Percentiles rank a stretch among this genome's conserved stretches.
These are phyloP conservation scores for Pristionchus mayeri DNA, from an alignment of 2,888 invertebrate species.

Conservation along the genomic window DNA sequence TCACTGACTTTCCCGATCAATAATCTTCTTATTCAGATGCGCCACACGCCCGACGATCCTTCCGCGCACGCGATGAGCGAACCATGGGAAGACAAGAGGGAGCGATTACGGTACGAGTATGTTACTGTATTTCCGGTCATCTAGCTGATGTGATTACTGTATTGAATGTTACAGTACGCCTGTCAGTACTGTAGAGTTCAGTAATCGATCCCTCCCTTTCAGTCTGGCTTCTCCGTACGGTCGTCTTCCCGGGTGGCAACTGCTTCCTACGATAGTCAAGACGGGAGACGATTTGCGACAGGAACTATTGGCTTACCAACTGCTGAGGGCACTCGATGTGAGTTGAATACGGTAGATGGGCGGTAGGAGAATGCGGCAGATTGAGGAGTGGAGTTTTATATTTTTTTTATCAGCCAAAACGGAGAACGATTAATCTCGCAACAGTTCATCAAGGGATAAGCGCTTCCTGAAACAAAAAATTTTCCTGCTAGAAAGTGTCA, in stretches of 20 bases:
- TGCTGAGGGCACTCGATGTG: constrained; percentile 87
- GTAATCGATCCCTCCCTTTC: constrained; percentile 76
- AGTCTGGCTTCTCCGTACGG: constrained; percentile 93
- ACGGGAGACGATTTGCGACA: constrained; percentile 96
- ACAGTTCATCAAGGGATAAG: too few species aligned
- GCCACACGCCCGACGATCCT: constrained; percentile 96
- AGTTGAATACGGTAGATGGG: constrained; percentile 79
- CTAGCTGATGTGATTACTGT: background rate
- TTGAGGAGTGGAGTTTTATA: too few species aligned
- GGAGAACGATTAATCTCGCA: too few species aligned
- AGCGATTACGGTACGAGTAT: constrained; percentile 67
- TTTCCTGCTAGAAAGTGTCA: too few species aligned
- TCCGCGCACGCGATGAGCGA: constrained; percentile 96
- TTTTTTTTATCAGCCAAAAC: too few species aligned
- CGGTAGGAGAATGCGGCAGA: too few species aligned
- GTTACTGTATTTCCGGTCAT: background rate
- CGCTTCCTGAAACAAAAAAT: too few species aligned
- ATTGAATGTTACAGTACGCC: too few species aligned
- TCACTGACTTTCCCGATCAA: too few species aligned
- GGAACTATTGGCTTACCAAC: constrained; percentile 95
- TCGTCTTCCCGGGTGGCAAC: constrained; percentile 90
- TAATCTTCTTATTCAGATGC: constrained; percentile 79
- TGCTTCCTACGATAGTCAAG: constrained; percentile 96
- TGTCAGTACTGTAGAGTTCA: too few species aligned
- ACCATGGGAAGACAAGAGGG: constrained; percentile 83